These are phyloP conservation scores for Plebejus argus DNA, from an alignment of 2,888 invertebrate genomes.

Conservation along the genomic window DNA sequence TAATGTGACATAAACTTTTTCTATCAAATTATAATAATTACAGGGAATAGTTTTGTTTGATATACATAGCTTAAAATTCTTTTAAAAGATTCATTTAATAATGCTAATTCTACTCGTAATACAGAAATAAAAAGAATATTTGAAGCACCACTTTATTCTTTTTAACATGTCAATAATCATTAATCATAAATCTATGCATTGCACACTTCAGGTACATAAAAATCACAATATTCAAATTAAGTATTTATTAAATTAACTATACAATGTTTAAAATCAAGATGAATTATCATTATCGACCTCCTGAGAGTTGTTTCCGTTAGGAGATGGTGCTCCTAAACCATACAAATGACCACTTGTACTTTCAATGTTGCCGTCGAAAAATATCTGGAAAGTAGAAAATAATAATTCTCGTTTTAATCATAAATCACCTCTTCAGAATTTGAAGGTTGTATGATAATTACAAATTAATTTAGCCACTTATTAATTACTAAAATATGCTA, in stretches of 20 bases:
- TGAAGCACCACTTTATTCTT: conserved; percentile 31
- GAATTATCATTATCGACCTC: conserved; percentile 84
- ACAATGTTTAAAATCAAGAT: conserved; percentile 52
- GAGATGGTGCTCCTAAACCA: conserved; percentile 94
- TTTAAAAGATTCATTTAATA: no score
- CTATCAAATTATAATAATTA: no score
- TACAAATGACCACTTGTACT: conserved; percentile 98
- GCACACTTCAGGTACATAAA: conserved; percentile 35
- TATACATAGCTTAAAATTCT: neutral
- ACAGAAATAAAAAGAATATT: conserved; percentile 30
- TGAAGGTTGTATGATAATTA: neutral
- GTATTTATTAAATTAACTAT: conserved; percentile 27
- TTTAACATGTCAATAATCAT: conserved; percentile 33
- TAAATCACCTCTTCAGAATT: neutral
- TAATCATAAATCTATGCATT: conserved; percentile 32
- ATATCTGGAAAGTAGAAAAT: conserved; percentile 85
- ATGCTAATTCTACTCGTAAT: neutral
- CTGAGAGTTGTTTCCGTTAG: conserved; percentile 87
- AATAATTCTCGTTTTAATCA: neutral
- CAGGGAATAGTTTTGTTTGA: no score
- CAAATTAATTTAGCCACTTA: neutral
- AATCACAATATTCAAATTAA: conserved; percentile 32
- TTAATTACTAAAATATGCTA: neutral
- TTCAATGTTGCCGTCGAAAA: conserved; percentile 98
- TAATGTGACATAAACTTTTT: no score